Base-by-base conservation (phyloP, 2,888 invertebrate genomes). In the Pyrocoelia pectoralis region DNA sequence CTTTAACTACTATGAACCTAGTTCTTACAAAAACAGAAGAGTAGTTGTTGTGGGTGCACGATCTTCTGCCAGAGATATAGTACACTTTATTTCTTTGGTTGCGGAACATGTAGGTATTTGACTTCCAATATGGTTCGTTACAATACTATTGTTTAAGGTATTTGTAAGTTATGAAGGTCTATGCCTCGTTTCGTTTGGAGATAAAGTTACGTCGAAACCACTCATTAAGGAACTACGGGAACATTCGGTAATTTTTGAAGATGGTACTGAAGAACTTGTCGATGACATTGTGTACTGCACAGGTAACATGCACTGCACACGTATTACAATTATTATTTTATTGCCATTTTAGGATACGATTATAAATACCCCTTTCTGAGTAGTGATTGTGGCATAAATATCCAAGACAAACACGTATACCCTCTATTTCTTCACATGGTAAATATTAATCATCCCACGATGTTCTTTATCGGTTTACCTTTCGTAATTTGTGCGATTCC, bases 1-100 rank as follows among this genome's bases (percentile, higher is more conserved):
- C 75, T 94, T 95, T 79, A 89, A 93, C 74, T 97, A 94, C 81
- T 84, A 95, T 24, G 24, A 33, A 59, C 89, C 93, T 0, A 88
- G 90, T 53, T 78, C 84, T 9, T 96, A 90, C 79, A 70, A 80
- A 18, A 88, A 83, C 57, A 86, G 88, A 75, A 84, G 82, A 2
- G 93, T 96, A 0, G 84, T 94, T 14, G 89, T 95, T 5, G 84
- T 97, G 15, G 97, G 96, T 1, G 95, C 94, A 0, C 94, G 93
- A 0, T 92, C 94, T 17, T 95, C 95, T 1, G 97, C 95, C 12
- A 85, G 91, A 80, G 93, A 93, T 79, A 84, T 93, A 28, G 88
- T 90, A 0, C 50, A 66, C 1, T 68, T 69, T 67, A 29, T 81
- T 24, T 57, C 62, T 3, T 40, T 48, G 19, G 14, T 58, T 29